Evolutionary conservation across 2,888 invertebrate species (phyloP), one percentile per base, ranked within the genome.

Genomic region (Dysmachus trigonus): DNA sequence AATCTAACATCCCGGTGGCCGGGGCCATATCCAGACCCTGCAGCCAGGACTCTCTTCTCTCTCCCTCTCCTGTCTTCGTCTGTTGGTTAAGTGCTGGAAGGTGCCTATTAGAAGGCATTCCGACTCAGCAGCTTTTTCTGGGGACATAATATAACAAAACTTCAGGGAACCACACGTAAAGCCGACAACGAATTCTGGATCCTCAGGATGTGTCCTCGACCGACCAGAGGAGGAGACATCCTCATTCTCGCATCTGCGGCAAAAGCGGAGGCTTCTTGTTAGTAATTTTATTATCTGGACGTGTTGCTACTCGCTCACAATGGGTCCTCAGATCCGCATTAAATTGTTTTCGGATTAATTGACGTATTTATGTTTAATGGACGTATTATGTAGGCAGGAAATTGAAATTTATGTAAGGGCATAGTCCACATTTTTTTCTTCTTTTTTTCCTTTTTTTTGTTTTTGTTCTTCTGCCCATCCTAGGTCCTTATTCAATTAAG

Each of bases 341-440:
- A 87, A 86, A 87, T 87, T 86, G 87, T 87, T 87, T 87, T 86
- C 72, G 86, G 86, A 87, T 87, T 87, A 87, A 87, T 87, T 87
- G 87, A 87, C 77, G 87, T 87, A 87, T 87, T 87, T 87, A 86
- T 87, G 87, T 86, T 87, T 87, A 86, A 87, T 86, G 86, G 85
- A 87, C 87, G 53, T 87, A 87, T 87, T 87, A 86, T 87, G 87
- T 87, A 85, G 71, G 86, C 74, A 86, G 87, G 85, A 86, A 87
- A 87, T 87, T 86, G 87, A 87, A 87, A 87, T 87, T 87, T 87
- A 87, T 87, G 83, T 83, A 13, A n/a, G 41, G 41, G 83, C 33
- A 13, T 47, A 30, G 30, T 53, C 41, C 31, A 83, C 72, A 83
- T 72, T 38, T 83, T 83, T 83, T 22, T 41, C 10, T 83, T 83